Percentiles rank a stretch among this genome's conserved stretches.
phyloP scores from a whole-genome alignment of 2,797 vertebrate species.

The Esox masquinongy region DNA sequence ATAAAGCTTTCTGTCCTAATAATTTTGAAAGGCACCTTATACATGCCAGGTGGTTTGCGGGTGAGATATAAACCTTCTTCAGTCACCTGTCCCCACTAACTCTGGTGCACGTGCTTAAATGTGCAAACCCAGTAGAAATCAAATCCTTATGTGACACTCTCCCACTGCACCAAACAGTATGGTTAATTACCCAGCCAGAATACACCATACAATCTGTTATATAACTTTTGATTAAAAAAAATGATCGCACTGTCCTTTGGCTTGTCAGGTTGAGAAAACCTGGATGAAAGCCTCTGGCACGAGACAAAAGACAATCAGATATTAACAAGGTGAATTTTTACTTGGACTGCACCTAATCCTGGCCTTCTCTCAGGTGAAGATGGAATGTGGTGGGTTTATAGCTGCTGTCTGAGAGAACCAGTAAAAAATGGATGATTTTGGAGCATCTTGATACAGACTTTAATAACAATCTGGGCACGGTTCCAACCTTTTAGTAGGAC shows the following conservation, averaged over 20 bases:
- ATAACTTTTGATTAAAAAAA: slow-evolving; percentile 20
- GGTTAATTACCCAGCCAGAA: slow-evolving; percentile 12
- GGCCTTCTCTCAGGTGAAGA: slow-evolving; percentile 25
- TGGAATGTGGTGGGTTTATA: slow-evolving; percentile 14
- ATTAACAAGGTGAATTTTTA: slow-evolving; percentile 31
- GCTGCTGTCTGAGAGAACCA: slow-evolving; percentile 45
- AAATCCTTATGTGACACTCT: background rate
- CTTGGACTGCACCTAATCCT: slow-evolving; percentile 19
- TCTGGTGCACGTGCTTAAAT: background rate
- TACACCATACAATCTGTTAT: slow-evolving; percentile 11
- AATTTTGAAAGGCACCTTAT: no score
- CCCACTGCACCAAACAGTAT: slow-evolving; percentile 12
- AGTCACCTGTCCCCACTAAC: no score
- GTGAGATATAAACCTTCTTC: no score
- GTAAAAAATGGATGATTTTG: slow-evolving; percentile 47
- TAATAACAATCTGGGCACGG: slow-evolving; percentile 48
- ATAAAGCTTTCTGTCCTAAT: no score
- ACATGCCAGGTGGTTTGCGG: no score
- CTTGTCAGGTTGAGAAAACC: slow-evolving; percentile 25
- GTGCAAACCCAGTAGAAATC: background rate
- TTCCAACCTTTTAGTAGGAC: slow-evolving; percentile 45
- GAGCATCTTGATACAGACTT: slow-evolving; percentile 48
- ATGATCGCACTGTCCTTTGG: slow-evolving; percentile 10
- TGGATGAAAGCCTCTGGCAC: slow-evolving; percentile 13
- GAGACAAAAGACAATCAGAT: background rate